Percentiles rank a stretch among this genome's conserved stretches.
These are phyloP conservation scores for Limnodromus scolopaceus DNA, from an alignment of 2,797 vertebrate genomes.

Conservation along the genomic window DNA sequence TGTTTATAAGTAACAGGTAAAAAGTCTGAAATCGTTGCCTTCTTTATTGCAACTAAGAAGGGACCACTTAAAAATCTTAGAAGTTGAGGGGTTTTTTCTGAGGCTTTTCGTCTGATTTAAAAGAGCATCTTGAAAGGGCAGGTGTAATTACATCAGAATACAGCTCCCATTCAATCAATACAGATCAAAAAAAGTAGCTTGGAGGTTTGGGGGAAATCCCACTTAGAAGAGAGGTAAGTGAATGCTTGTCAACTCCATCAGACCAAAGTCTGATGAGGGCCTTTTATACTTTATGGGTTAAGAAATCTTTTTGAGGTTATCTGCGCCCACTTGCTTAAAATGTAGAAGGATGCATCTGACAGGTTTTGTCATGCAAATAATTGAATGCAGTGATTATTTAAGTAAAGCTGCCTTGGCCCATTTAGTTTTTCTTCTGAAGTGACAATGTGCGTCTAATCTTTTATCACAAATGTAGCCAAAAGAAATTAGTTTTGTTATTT, in stretches of 20 bases:
- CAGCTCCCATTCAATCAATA: not conserved
- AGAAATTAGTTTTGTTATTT: not conserved
- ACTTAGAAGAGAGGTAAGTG: not conserved
- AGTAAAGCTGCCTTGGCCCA: not conserved
- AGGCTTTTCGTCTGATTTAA: not conserved
- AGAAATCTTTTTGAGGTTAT: not conserved
- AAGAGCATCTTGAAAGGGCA: not conserved
- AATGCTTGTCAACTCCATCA: not conserved
- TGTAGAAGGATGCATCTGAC: not conserved
- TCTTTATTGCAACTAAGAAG: not conserved
- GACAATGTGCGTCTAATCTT: not conserved
- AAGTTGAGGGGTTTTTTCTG: not conserved
- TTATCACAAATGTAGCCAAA: not conserved
- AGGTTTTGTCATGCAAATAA: not conserved
- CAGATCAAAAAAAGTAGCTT: not conserved
- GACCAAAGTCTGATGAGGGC: not conserved
- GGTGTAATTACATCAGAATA: not conserved
- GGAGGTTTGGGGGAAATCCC: not conserved
- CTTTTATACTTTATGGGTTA: not conserved
- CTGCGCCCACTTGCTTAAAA: not conserved
- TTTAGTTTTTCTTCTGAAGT: not conserved
- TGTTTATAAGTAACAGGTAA: not conserved
- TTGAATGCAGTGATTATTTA: not conserved
- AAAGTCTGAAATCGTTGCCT: not conserved
- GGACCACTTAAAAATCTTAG: not conserved